These are phyloP conservation scores for Papilio glaucus DNA, from an alignment of 1,140 invertebrate genomes.

Conservation along the genomic window DNA sequence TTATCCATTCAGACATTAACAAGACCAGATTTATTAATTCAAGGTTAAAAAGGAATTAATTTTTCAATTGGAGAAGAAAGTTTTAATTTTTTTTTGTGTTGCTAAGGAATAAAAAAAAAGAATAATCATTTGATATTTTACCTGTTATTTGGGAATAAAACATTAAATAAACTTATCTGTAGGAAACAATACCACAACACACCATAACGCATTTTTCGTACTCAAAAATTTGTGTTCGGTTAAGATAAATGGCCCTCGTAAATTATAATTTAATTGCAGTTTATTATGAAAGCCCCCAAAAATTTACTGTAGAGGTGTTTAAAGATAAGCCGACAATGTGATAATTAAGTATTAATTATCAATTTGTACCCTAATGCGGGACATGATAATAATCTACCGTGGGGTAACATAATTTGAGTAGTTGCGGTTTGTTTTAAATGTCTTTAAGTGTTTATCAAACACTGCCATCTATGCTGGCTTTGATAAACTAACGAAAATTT, in stretches of 20 bases:
- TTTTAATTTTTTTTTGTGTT: not conserved
- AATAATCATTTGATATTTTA: too few species aligned
- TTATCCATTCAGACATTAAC: slow-evolving; percentile 13
- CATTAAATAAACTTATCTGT: too few species aligned
- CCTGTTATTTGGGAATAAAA: too few species aligned
- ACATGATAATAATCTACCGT: slow-evolving; percentile 30
- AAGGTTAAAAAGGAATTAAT: slow-evolving; percentile 3
- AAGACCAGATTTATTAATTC: slow-evolving; percentile 19
- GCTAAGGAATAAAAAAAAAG: too few species aligned
- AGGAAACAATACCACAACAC: not conserved
- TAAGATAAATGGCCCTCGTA: not conserved
- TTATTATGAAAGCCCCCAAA: not conserved
- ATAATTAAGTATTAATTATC: slow-evolving; percentile 35
- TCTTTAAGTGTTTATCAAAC: not conserved
- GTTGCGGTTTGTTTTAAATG: slow-evolving; percentile 8
- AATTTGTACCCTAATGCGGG: slow-evolving; percentile 39
- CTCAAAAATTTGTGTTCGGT: too few species aligned
- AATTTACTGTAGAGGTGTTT: not conserved
- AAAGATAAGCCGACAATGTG: slow-evolving; percentile 24
- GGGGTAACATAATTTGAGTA: slow-evolving; percentile 24
- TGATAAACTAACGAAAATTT: not conserved
- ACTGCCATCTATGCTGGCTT: not conserved
- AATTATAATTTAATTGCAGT: not conserved
- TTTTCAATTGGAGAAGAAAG: not conserved
- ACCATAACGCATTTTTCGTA: not conserved